phyloP scores from a whole-genome alignment of 1,140 invertebrate genomes.

The Zelostemma sp. region DNA sequence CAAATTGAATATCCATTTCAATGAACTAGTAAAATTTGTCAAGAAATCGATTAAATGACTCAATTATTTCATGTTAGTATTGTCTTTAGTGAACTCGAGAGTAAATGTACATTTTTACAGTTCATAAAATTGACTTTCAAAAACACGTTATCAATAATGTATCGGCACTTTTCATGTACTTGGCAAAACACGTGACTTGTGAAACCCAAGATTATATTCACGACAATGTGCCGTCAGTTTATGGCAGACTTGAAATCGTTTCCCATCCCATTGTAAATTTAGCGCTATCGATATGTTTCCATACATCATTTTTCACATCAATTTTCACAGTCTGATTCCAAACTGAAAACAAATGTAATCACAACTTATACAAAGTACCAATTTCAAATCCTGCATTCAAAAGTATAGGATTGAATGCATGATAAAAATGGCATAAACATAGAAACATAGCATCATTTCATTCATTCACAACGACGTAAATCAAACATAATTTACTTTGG shows the following conservation, averaged over 20 bases:
- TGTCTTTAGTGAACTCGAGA: neutral
- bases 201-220: neutral
- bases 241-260: neutral
- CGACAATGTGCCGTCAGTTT: neutral
- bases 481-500: too few species aligned
- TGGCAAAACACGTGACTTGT: too few species aligned
- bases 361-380: too few species aligned
- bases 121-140: neutral
- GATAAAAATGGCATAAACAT: too few species aligned
- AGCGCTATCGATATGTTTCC: neutral
- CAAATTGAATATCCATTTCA: neutral
- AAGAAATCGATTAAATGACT: neutral
- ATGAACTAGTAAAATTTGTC: neutral
- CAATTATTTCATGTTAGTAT: neutral
- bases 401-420: too few species aligned
- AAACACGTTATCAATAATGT: neutral
- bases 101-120: neutral
- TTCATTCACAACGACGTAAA: too few species aligned
- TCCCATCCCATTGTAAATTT: neutral
- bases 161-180: neutral
- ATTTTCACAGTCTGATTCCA: too few species aligned
- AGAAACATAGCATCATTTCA: too few species aligned
- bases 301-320: neutral
- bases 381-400: too few species aligned
- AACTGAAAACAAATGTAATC: too few species aligned